These are phyloP conservation scores for Oscheius myriophilus DNA, from an alignment of 2,888 invertebrate genomes.

Conservation along the genomic window DNA sequence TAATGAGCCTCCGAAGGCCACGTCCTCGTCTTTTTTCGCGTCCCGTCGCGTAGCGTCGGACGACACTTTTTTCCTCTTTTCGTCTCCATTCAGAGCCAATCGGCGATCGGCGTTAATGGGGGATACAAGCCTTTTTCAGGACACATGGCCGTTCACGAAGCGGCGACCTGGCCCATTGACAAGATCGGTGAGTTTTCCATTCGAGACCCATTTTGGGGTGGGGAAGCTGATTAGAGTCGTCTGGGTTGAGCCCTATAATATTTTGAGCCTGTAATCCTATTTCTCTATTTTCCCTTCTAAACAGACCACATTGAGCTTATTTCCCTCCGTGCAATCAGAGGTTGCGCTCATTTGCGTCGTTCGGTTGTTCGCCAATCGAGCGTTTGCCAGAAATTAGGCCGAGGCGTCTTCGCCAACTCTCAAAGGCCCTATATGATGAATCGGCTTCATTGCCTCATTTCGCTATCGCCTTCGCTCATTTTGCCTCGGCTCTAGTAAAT, in stretches of 20 bases:
- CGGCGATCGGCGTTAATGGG: too few relatives aligned
- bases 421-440: slow-evolving; percentile 45
- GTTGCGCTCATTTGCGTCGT: neutral
- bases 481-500: slow-evolving; percentile 26
- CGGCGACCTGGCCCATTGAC: slow-evolving; percentile 49
- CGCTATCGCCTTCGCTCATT: slow-evolving; percentile 27
- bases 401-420: slow-evolving; percentile 32
- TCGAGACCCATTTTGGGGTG: slow-evolving; percentile 1
- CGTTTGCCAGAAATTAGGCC: slow-evolving; percentile 9
- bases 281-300: too few relatives aligned
- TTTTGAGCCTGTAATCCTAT: too few relatives aligned
- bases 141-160: slow-evolving; percentile 58
- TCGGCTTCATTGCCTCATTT: slow-evolving; percentile 41
- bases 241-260: neutral
- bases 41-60: too few relatives aligned
- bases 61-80: too few relatives aligned
- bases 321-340: too few relatives aligned
- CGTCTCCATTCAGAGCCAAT: too few relatives aligned
- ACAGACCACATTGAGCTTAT: too few relatives aligned
- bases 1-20: too few relatives aligned
- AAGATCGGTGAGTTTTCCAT: slow-evolving; percentile 25
- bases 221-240: neutral
- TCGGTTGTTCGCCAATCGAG: neutral
- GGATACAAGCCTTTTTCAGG: slow-evolving; percentile 32
- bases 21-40: too few relatives aligned